Percentiles rank a stretch among this genome's conserved stretches.
Conservation (phyloP, 2,888 invertebrate genomes). For the Campoletis raptor region DNA sequence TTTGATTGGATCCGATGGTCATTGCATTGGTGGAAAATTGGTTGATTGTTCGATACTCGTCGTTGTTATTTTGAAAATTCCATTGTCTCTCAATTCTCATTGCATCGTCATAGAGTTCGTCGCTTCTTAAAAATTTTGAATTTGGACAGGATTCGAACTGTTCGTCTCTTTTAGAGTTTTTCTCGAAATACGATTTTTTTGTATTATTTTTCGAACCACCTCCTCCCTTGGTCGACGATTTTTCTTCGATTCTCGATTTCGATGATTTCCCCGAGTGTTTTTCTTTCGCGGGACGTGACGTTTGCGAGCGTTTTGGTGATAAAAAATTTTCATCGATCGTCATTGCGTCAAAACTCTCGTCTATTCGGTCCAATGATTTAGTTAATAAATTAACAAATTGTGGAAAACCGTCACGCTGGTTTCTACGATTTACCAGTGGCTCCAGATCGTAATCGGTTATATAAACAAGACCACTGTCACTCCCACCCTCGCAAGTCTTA, state of each 20-base stretch:
- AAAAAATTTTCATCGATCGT: slow-evolving; percentile 84
- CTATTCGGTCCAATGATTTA: slow-evolving; percentile 92
- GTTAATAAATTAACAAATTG: slow-evolving; percentile 84
- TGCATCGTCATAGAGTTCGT: slow-evolving; percentile 78
- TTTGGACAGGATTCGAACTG: slow-evolving; percentile 66
- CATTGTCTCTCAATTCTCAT: slow-evolving; percentile 72
- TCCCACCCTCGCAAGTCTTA: slow-evolving; percentile 76
- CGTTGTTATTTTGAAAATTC: slow-evolving; percentile 73
- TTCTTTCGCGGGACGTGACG: slow-evolving; percentile 30
- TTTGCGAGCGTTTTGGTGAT: slow-evolving; percentile 37
- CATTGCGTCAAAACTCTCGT: slow-evolving; percentile 90
- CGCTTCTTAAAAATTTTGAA: slow-evolving; percentile 76
- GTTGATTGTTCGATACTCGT: slow-evolving; percentile 68
- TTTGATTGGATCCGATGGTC: slow-evolving; percentile 13
- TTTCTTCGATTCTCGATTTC: slow-evolving; percentile 69
- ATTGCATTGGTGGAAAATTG: slow-evolving; percentile 59
- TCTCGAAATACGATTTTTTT: slow-evolving; percentile 52
- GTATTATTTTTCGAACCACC: slow-evolving; percentile 62
- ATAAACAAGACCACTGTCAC: slow-evolving; percentile 84
- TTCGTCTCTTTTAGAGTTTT: slow-evolving; percentile 69
- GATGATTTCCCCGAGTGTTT: slow-evolving; percentile 47
- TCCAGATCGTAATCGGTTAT: slow-evolving; percentile 81
- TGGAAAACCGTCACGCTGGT: neutral
- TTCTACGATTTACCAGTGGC: slow-evolving; percentile 71
- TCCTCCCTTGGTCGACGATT: slow-evolving; percentile 52